Base-by-base conservation (phyloP, 2,888 invertebrate genomes). In the Blastobasis lacticolella region DNA sequence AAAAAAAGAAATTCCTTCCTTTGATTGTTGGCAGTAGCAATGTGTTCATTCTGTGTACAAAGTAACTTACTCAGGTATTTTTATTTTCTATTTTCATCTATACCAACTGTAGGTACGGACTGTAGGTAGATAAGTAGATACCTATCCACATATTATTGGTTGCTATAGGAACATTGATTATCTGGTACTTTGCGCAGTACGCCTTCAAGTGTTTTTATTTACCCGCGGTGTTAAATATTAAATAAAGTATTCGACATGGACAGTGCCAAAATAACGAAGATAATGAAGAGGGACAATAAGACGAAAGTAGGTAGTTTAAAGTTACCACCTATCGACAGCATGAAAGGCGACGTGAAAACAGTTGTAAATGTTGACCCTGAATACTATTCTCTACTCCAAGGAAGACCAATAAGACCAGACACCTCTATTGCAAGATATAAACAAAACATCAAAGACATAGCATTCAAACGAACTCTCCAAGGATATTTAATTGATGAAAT, bases 301-400 rank as follows among this genome's bases (percentile, higher is more conserved):
- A 83, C 78, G 69, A 65, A 68, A 5, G 62, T 75, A 5, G 75
- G 67, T 4, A 77, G 77, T 9, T 72, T 85, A 45, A 87, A 83
- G 62, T 62, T 88, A 38, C 88, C 88, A 36, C 82, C 82, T 1
- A 81, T 88, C 51, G 78, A 81, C 61, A 60, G 69, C 38, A 60
- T 63, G 41, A 65, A 61, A 47, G 69, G 69, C 52, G 59, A 75
- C 45, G 56, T 80, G 4, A 89, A 89, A 65, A 90, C 91, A 5
- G 89, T 92, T 53, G 71, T 90, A 37, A 91, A 93, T 61, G 76
- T 92, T 0, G 92, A 93, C 69, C 90, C 92, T 0, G 81, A 90
- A n/a, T 93, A 89, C 68, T 93, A 90, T 65, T 84, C 89, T 1
- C 78, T 91, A 60, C 81, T 92, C 0, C 88, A 89, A 66, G 92